Evolutionary conservation across 2,888 invertebrate genomes (phyloP), one percentile per base, ranked within the genome.

Genomic region (Lypha dubia): DNA sequence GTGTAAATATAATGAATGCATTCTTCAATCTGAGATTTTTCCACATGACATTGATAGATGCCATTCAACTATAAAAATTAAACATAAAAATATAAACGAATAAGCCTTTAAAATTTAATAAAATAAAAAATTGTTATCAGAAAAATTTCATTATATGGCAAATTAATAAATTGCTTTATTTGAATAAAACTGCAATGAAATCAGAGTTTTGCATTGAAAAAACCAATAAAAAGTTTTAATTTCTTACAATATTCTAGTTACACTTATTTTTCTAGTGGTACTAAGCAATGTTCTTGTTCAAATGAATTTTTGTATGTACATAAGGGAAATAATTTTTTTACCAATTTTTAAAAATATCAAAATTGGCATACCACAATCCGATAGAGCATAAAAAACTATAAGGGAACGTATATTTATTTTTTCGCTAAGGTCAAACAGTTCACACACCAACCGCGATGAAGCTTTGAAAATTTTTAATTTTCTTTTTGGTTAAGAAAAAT

Each of bases 61-160:
- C 9, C 53, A 71, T 62, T 71, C 62, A 70, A 79, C 70, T 71
- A 71, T 35, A 46, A 67, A 35, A 49, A 53, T 13, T 51, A 24
- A 32, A 44, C 13, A 53, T 24, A 38, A 22, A 41, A 51, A 22
- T 53, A 28, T 4, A 70, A 53, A 46, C 24, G 11, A 76, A 38
- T 53, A 75, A 65, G 63, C 63, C 75, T 44, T 53, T 46, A 24
- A 63, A 71, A 56, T 35, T 28, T 4, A 28, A 28, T 28, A 7
- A 56, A 41, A 46, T 44, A 13, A 65, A 28, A 35, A 35, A 22
- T n/a, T 11, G 38, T 79, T 79, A 79, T 79, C 71, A 46, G 38
- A n/a, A 6, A 56, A 58, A n/a, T 15, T 58, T 76, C 11, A 38
- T 38, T 67, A 49, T 4, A 38, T 15, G n/a, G 22, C 13, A 32